phyloP scores from a whole-genome alignment of 2,113 vertebrate genomes.

The Siniperca knerii region DNA sequence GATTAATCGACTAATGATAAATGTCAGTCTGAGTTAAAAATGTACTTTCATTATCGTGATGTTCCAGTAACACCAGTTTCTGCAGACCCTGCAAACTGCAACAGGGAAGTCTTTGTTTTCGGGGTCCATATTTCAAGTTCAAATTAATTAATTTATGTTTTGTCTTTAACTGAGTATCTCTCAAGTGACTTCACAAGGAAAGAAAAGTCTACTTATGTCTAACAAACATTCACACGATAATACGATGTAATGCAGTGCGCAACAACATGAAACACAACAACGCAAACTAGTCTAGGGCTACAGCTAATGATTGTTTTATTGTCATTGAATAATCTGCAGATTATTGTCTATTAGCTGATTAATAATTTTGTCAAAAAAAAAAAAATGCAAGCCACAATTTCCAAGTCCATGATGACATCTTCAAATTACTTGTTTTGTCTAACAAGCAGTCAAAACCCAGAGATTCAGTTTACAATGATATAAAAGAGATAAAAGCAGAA shows the following conservation, averaged over 20 bases:
- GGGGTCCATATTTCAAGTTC: not conserved
- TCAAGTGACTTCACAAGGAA: not conserved
- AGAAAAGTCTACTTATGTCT: not conserved
- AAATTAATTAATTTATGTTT: not conserved
- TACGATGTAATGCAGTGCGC: not conserved
- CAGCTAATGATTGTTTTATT: not conserved
- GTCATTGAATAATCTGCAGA: not conserved
- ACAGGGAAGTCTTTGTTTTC: conserved; percentile 3
- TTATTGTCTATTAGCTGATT: not conserved
- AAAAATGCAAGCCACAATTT: too few relatives aligned
- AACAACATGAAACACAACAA: not conserved
- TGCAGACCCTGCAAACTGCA: not conserved
- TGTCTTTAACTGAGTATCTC: not conserved
- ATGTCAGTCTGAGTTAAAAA: not conserved
- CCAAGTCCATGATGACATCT: too few relatives aligned
- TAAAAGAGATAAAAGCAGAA: not conserved
- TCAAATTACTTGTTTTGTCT: too few relatives aligned
- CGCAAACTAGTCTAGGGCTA: not conserved
- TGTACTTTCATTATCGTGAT: not conserved
- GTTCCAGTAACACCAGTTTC: not conserved
- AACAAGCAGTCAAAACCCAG: not conserved
- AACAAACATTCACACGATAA: not conserved
- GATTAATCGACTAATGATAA: not conserved
- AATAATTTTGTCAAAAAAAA: not conserved
- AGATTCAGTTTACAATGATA: not conserved